Conservation (phyloP, 1,140 invertebrate genomes). For the Drosophila obscura region DNA sequence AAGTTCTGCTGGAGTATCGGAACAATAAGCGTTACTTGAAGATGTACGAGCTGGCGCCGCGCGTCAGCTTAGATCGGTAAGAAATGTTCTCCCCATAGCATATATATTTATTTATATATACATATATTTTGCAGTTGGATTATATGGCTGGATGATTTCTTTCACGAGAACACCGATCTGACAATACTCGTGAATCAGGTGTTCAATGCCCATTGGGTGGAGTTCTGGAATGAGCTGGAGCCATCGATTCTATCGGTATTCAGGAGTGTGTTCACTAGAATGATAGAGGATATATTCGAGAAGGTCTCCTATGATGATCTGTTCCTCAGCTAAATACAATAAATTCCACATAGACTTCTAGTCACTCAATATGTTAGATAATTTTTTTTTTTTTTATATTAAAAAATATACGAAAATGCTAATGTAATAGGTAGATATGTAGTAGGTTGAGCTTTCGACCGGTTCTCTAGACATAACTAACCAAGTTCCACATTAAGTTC, state of each 20-base stretch:
- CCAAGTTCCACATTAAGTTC: background rate
- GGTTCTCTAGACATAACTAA: constrained; percentile 9
- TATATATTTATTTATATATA: background rate
- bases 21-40: constrained; percentile 49
- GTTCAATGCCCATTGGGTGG: constrained; percentile 48
- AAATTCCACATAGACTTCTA: too few species aligned
- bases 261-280: constrained; percentile 14
- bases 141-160: constrained; percentile 42
- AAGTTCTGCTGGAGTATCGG: constrained; percentile 39
- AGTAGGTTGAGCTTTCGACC: constrained; percentile 13
- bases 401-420: constrained; percentile 17
- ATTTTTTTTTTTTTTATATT: too few species aligned
- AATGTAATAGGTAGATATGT: constrained; percentile 3
- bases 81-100: background rate
- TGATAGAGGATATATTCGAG: background rate
- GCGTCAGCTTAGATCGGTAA: constrained; percentile 35
- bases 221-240: constrained; percentile 49
- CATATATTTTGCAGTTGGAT: constrained; percentile 26
- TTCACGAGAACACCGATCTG: constrained; percentile 37
- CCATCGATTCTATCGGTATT: constrained; percentile 29
- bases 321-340: too few species aligned
- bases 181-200: constrained; percentile 36
- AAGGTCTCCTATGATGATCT: background rate
- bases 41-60: constrained; percentile 33
- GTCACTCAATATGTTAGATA: constrained; percentile 3